Conservation (phyloP, 2,113 vertebrate genomes). For the Ploceus nigricollis region DNA sequence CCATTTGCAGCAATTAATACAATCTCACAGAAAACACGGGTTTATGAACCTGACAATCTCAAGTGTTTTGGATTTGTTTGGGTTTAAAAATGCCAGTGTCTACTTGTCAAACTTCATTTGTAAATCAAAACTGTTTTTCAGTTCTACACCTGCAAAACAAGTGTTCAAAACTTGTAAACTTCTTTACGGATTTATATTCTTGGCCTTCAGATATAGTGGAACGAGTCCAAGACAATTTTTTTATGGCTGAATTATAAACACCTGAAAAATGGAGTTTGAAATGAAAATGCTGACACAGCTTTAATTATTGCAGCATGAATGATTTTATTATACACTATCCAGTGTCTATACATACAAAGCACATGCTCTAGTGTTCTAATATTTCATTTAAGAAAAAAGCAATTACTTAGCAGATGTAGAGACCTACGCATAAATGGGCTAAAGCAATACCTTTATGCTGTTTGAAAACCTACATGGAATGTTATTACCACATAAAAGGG, state of each 20-base stretch:
- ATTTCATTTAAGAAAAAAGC: slow-evolving; percentile 61
- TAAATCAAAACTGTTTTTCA: slow-evolving; percentile 25
- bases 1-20: slow-evolving; percentile 17
- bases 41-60: slow-evolving; percentile 37
- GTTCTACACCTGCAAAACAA: slow-evolving; percentile 61
- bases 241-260: slow-evolving; percentile 53
- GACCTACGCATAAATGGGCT: slow-evolving; percentile 33
- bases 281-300: slow-evolving; percentile 57
- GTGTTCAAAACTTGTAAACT: slow-evolving; percentile 55
- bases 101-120: slow-evolving; percentile 41
- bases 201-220: slow-evolving; percentile 24
- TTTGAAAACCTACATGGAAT: slow-evolving; percentile 55
- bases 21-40: not conserved
- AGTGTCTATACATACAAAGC: slow-evolving; percentile 33
- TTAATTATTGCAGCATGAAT: slow-evolving; percentile 63
- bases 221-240: slow-evolving; percentile 49
- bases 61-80: slow-evolving; percentile 7
- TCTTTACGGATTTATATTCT: slow-evolving; percentile 15
- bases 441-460: slow-evolving; percentile 38
- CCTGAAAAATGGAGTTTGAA: slow-evolving; percentile 46
- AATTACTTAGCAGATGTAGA: slow-evolving; percentile 64
- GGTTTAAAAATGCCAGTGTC: slow-evolving; percentile 21
- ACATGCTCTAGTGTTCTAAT: slow-evolving; percentile 27
- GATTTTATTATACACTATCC: slow-evolving; percentile 58
- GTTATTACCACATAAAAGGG: slow-evolving; percentile 64